Evolutionary conservation across 1,140 invertebrate species (phyloP), one percentile per base, ranked within the genome.

Genomic region (Aphidius gifuensis): DNA sequence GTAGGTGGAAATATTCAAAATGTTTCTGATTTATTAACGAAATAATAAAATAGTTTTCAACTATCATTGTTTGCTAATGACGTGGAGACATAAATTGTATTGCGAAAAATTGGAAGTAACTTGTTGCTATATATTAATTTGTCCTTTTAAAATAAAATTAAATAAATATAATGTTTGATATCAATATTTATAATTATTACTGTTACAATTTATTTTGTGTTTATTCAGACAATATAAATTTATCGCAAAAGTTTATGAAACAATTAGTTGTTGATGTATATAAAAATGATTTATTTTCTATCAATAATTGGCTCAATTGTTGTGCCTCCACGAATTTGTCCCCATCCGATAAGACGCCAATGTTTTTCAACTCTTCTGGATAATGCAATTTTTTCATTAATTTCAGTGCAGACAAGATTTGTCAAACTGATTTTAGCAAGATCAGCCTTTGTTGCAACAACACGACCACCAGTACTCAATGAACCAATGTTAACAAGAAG

Each of bases 401-500:
- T 89, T 82, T 99, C 97, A 39, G 97, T 99, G 77, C 98, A 99
- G 0, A 99, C 98, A 4, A 98, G 98, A 81, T 92, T 96, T 11
- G 94, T 98, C 38, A 99, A 84, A 47, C 92, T 90, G 63, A 99
- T 98, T 80, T 99, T 99, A 5, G 97, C 97, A 77, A 99, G 90
- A 89, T 99, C 97, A 69, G 90, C 94, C 76, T 92, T 98, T 0
- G 98, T 97, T 38, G 96, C 97, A 39, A 96, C 83, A 3, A 99
- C 97, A 69, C 95, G 85, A 5, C 97, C 97, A 51, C 98, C 98
- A 32, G 97, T 99, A 65, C 97, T 99, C 51, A 99, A 80, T 0
- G 97, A 99, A 7, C 98, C 98, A 78, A 99, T 99, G 81, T 99
- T 99, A 1, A 99, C 95, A 80, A 99, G 87, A 40, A 99, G 81